These are phyloP conservation scores for Albula goreensis DNA, from an alignment of 2,113 vertebrate species.

Conservation along the genomic window DNA sequence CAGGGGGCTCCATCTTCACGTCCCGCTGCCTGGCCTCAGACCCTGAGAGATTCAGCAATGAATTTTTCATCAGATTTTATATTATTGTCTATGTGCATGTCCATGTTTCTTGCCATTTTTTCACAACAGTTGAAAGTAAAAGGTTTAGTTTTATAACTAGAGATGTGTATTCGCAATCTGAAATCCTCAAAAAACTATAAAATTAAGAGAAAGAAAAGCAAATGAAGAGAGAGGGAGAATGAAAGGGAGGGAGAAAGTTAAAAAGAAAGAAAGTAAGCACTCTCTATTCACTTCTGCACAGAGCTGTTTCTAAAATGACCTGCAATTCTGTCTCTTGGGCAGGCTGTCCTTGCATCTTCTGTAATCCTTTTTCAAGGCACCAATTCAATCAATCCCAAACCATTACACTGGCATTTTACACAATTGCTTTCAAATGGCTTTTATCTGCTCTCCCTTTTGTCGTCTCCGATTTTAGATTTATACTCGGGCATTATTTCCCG, in stretches of 20 bases:
- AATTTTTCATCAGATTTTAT: too few species aligned
- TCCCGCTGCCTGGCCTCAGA: conserved; percentile 81
- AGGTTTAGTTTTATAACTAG: too few species aligned
- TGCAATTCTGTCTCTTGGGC: background rate
- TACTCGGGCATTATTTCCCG: background rate
- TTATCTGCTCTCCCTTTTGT: background rate
- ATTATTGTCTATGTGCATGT: too few species aligned
- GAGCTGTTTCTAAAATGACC: background rate
- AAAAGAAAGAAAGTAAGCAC: background rate
- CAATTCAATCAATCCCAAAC: background rate
- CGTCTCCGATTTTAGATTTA: background rate
- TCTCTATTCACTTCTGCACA: background rate
- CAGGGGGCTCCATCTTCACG: conserved; percentile 80
- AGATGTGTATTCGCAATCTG: too few species aligned
- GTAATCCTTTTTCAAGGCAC: background rate
- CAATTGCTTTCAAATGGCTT: background rate
- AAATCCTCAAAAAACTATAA: too few species aligned
- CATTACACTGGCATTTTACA: background rate
- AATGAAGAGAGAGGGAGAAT: background rate
- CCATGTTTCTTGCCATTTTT: too few species aligned
- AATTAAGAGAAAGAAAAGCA: background rate
- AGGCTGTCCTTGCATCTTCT: background rate
- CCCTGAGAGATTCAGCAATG: conserved; percentile 56
- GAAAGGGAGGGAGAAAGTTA: background rate
- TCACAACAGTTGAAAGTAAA: too few species aligned